Evolutionary conservation across 1,140 invertebrate genomes (phyloP).

Genomic region (Patella vulgata): DNA sequence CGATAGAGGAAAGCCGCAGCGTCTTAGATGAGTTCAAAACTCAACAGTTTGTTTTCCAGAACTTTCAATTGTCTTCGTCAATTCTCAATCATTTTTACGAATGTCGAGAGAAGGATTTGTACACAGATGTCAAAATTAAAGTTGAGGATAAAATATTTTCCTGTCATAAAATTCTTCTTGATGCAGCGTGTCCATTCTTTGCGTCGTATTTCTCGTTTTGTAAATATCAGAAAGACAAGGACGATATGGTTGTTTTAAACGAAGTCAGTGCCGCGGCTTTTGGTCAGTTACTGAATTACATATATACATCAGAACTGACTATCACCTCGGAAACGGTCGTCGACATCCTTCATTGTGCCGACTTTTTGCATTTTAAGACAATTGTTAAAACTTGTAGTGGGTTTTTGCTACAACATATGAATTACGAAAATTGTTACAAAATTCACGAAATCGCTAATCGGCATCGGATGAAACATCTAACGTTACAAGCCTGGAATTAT

Average conservation of each 20-base stretch:
- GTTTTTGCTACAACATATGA: constrained; percentile 19
- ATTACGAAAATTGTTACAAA: constrained; percentile 18
- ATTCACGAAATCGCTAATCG: constrained; percentile 10
- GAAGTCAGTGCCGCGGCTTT: constrained; percentile 15
- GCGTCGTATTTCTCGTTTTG: constrained; percentile 16
- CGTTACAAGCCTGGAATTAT: constrained; percentile 8
- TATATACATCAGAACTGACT: constrained; percentile 18
- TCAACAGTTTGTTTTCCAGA: constrained; percentile 5
- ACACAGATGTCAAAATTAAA: constrained; percentile 21
- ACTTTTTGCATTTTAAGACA: constrained; percentile 19
- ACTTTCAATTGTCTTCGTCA: neutral
- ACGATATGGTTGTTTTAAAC: neutral
- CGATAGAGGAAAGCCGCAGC: too few relatives aligned
- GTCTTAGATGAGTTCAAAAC: constrained; percentile 12
- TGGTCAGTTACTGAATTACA: constrained; percentile 17
- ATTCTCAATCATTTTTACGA: constrained; percentile 10
- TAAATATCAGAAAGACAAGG: neutral
- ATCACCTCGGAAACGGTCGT: constrained; percentile 18
- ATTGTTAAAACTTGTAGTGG: constrained; percentile 19
- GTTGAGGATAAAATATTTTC: constrained; percentile 16
- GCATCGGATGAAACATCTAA: constrained; percentile 13
- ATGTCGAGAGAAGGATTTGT: constrained; percentile 11
- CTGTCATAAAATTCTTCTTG: constrained; percentile 23
- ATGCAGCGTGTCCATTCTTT: constrained; percentile 26
- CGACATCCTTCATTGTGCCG: constrained; percentile 23